These are phyloP conservation scores for Prolemur simus DNA, from an alignment of 2,113 vertebrate genomes.

Conservation along the genomic window DNA sequence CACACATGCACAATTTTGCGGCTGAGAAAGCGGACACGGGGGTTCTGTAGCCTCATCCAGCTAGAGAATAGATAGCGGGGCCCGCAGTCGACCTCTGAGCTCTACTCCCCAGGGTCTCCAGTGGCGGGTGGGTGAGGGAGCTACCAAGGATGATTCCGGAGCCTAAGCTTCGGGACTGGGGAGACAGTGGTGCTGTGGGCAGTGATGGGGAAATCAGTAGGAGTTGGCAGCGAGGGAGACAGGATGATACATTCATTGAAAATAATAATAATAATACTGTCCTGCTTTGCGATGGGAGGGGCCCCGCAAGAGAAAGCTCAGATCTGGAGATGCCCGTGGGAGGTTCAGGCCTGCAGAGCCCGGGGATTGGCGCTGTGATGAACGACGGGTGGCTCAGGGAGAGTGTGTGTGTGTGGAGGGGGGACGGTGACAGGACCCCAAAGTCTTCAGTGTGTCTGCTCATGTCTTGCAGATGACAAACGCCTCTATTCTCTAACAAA, in stretches of 20 bases:
- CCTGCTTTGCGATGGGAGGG: neutral
- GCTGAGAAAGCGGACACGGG: neutral
- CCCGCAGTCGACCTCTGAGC: neutral
- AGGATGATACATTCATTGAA: neutral
- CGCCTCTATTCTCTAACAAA: neutral
- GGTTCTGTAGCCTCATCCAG: neutral
- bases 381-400: neutral
- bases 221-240: neutral
- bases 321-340: neutral
- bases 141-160: rapidly evolving
- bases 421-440: too few relatives aligned
- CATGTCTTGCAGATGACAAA: neutral
- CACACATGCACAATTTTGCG: neutral
- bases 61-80: too few relatives aligned
- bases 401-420: too few relatives aligned
- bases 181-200: too few relatives aligned
- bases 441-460: neutral
- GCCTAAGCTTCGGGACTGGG: neutral
- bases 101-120: neutral
- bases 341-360: neutral
- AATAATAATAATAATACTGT: neutral
- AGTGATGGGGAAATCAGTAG: neutral
- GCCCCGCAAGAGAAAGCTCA: neutral
- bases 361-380: neutral
- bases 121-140: neutral